Evolutionary conservation across 2,113 vertebrate genomes (phyloP).

Genomic region (Gadus chalcogrammus): DNA sequence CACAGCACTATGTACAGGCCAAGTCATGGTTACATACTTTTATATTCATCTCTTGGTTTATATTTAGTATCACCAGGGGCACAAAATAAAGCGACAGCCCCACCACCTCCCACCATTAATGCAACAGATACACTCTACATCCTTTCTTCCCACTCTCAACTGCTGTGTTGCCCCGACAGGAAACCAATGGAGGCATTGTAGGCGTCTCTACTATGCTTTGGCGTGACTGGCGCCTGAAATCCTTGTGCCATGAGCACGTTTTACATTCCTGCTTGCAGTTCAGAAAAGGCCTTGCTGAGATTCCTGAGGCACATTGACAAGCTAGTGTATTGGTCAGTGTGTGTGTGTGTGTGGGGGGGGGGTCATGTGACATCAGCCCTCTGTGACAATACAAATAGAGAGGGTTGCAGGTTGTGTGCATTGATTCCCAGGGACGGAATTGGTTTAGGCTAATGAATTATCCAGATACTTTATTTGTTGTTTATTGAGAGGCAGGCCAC

Average conservation of each 20-base stretch:
- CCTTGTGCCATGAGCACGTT: neutral
- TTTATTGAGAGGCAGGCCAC: slow-evolving; percentile 24
- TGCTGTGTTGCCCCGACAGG: slow-evolving; percentile 63
- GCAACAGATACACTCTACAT: too few species aligned
- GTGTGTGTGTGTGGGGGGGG: too few species aligned
- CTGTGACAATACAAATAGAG: neutral
- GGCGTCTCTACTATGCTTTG: slow-evolving; percentile 34
- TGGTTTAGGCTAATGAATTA: slow-evolving; percentile 53
- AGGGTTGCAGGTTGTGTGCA: slow-evolving; percentile 8
- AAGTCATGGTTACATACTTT: too few species aligned
- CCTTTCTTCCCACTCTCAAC: slow-evolving; percentile 18
- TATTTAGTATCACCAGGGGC: neutral
- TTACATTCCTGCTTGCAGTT: too few species aligned
- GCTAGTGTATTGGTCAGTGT: too few species aligned
- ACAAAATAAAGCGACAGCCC: neutral
- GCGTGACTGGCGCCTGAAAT: slow-evolving; percentile 18
- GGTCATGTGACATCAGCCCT: too few species aligned
- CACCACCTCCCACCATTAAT: neutral
- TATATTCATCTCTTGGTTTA: neutral
- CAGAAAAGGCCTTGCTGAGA: too few species aligned
- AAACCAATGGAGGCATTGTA: slow-evolving; percentile 43
- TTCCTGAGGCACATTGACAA: too few species aligned
- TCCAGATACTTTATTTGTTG: slow-evolving; percentile 52
- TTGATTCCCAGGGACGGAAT: slow-evolving; percentile 24
- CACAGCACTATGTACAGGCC: too few species aligned